These are phyloP conservation scores for Pseudochaenichthys georgianus DNA, from an alignment of 2,797 vertebrate genomes.

Conservation along the genomic window DNA sequence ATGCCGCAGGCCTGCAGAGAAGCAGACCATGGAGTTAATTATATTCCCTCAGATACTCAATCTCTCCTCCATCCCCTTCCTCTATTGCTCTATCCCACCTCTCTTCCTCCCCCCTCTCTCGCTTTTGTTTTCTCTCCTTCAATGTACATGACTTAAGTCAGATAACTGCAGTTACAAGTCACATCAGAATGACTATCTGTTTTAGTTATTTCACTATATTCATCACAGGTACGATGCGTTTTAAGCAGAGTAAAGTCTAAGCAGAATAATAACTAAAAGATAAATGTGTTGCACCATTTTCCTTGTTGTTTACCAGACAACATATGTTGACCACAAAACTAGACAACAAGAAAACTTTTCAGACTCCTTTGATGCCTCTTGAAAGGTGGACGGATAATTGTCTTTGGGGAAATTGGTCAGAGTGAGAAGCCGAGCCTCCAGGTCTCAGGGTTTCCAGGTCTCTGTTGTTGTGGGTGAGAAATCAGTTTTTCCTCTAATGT, in stretches of 20 bases:
- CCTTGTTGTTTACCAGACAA: background rate
- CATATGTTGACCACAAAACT: constrained; percentile 19
- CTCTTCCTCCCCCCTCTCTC: constrained; percentile 3
- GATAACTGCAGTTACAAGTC: constrained; percentile 28
- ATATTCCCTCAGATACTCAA: constrained; percentile 72
- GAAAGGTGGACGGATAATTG: constrained; percentile 10
- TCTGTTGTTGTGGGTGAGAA: constrained; percentile 15
- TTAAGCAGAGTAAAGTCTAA: background rate
- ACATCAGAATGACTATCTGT: background rate
- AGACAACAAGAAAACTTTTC: constrained; percentile 5
- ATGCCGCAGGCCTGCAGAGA: constrained; percentile 82
- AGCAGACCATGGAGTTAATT: constrained; percentile 78
- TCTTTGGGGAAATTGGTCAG: constrained; percentile 14
- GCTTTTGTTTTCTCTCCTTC: background rate
- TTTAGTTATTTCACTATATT: background rate
- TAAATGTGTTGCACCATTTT: background rate
- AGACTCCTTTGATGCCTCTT: constrained; percentile 12
- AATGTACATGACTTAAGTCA: constrained; percentile 7
- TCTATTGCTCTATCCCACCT: constrained; percentile 33
- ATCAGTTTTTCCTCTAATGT: constrained; percentile 14
- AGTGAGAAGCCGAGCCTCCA: constrained; percentile 7
- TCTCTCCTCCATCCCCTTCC: constrained; percentile 46
- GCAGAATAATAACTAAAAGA: constrained; percentile 12
- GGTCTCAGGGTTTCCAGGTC: background rate
- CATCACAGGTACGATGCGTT: background rate